These are phyloP conservation scores for Ifrita kowaldi DNA, from an alignment of 2,113 vertebrate genomes.

Conservation along the genomic window DNA sequence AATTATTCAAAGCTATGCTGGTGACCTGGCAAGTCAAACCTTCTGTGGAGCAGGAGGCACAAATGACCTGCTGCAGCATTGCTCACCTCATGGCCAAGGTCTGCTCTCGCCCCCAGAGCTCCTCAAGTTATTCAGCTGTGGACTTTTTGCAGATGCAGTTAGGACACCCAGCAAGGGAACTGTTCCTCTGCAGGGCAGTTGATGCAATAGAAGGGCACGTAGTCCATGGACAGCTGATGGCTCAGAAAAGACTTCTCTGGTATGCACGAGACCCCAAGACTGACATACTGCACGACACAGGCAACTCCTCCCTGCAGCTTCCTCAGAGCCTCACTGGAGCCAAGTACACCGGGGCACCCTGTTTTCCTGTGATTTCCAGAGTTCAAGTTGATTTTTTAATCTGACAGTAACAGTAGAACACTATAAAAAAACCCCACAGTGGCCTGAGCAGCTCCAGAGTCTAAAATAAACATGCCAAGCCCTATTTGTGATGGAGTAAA, in stretches of 20 bases:
- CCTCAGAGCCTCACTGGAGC: background rate
- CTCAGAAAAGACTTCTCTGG: background rate
- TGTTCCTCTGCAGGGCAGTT: background rate
- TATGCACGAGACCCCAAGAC: background rate
- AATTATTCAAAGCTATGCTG: background rate
- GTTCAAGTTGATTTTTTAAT: conserved; percentile 23
- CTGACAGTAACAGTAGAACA: conserved; percentile 47
- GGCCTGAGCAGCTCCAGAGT: background rate
- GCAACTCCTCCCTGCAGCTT: background rate
- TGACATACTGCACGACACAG: fast-evolving
- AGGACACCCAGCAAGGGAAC: background rate
- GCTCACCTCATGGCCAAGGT: background rate
- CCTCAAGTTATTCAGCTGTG: background rate
- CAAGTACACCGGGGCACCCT: background rate
- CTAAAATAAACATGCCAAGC: conserved; percentile 64
- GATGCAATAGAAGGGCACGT: background rate
- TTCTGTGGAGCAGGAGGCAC: background rate
- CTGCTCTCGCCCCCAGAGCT: background rate
- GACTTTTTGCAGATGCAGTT: background rate
- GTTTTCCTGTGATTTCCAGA: conserved; percentile 25
- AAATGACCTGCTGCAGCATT: background rate
- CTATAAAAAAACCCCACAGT: conserved; percentile 28
- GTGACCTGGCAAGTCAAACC: background rate
- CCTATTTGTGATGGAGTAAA: conserved; percentile 68
- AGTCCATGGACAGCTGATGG: background rate